Evolutionary conservation across 2,888 invertebrate genomes (phyloP), one percentile per base, ranked within the genome.

Genomic region (Timandra comae): DNA sequence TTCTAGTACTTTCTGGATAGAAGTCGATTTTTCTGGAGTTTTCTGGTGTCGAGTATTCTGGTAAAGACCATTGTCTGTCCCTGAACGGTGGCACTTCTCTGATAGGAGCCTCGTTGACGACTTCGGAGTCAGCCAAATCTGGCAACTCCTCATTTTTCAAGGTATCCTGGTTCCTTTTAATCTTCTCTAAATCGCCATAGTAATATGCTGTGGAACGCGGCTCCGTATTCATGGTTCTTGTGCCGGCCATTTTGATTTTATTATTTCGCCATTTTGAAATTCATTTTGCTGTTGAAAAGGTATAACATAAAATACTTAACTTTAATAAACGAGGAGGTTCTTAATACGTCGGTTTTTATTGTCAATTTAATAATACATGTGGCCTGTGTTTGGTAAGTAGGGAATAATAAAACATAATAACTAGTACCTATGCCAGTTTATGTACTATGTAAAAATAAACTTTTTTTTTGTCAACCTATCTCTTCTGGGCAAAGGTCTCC

Each of bases 121-220:
- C 65, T 28, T 76, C 77, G 29, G 87, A 87, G 57, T 81, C 86
- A 12, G 87, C 72, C 28, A 87, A 87, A 38, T 86, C 82, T 3
- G 78, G 61, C 3, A 16, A 5, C 16, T 16, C 16, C 3, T 16
- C 16, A 16, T 16, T 16, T 6, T 16, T 16, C 16, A 16, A 16
- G 1, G 16, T 16, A 46, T 80, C 76, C 19, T 74, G 77, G 35
- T 11, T 26, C 3, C 39, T 33, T 7, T 88, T 88, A 9, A 88
- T 74, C 1, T 87, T 77, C 27, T 88, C 88, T 1, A 88, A 63
- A 45, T 88, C 88, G 0, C 88, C 89, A 66, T 89, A 89, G 63
- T 86, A 85, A 53, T 87, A 87, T 0, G 86, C 84, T 38, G 89
- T 88, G 43, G 89, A 88, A 54, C 89, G 88, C 44, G 87, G 88